Conservation (phyloP, 1,140 invertebrate genomes). For the Drosophila pallidifrons region DNA sequence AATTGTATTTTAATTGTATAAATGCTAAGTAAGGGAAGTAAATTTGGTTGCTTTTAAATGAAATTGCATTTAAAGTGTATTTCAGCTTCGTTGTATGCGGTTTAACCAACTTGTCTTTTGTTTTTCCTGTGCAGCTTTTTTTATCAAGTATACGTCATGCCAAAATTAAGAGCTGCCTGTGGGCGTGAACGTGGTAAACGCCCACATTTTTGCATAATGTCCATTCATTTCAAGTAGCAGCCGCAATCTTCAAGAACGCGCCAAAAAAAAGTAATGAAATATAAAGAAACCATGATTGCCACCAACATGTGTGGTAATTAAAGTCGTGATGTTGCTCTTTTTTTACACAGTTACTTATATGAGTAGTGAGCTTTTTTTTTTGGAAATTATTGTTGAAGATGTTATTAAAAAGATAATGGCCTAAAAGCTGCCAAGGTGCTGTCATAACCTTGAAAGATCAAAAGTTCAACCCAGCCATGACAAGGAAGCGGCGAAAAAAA, state of each 20-base stretch:
- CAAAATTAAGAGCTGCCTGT: constrained; percentile 28
- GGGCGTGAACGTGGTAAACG: constrained; percentile 29
- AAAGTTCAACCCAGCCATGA: constrained; percentile 60
- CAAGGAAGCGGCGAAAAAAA: constrained; percentile 50
- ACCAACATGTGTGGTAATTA: constrained; percentile 64
- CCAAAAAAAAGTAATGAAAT: constrained; percentile 16
- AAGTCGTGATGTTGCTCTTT: constrained; percentile 65
- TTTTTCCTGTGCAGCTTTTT: neutral
- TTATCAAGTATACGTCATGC: constrained; percentile 44
- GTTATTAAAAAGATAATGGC: constrained; percentile 76
- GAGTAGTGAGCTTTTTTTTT: constrained; percentile 18
- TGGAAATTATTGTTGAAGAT: constrained; percentile 48
- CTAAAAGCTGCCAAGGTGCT: constrained; percentile 34
- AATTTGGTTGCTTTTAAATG: neutral
- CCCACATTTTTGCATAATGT: constrained; percentile 63
- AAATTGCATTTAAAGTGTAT: constrained; percentile 6
- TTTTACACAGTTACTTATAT: constrained; percentile 27
- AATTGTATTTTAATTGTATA: neutral
- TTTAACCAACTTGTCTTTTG: neutral
- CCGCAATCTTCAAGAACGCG: constrained; percentile 30
- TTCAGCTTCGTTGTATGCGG: neutral
- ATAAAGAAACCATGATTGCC: constrained; percentile 37
- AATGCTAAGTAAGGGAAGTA: neutral
- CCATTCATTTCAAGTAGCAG: constrained; percentile 43
- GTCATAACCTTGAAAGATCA: constrained; percentile 74